Evolutionary conservation across 2,888 invertebrate species (phyloP), one percentile per base, ranked within the genome.

Genomic region (Endotricha flammealis): DNA sequence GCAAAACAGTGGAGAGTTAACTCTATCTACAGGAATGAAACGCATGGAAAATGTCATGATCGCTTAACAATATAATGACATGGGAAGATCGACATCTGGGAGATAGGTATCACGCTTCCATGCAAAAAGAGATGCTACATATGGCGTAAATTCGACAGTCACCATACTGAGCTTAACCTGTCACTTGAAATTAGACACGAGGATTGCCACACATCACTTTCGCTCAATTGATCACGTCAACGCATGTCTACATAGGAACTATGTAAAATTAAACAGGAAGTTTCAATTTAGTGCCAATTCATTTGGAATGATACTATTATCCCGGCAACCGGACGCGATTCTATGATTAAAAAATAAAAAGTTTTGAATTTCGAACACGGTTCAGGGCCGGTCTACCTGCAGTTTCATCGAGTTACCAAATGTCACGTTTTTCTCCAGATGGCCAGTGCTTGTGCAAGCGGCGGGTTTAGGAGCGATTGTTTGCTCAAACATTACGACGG

Each of bases 401-500:
- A 48, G 53, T 54, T 50, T 43, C 55, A 54, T 58, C 62, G 57
- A 59, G 69, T 65, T 62, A 71, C 72, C 78, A 74, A 81, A 77
- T 75, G 82, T 74, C 79, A 77, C 77, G 79, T 77, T 75, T 38
- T 64, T 68, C 74, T 73, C 80, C 86, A 85, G 85, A 85, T 85
- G 86, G 81, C 64, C 68, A 49, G 61, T 61, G 73, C 76, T 82
- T 80, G 78, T 79, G 79, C 78, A 78, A 82, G 82, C 75, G 64
- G 64, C 50, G 53, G 48, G 64, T 66, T 68, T 60, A 62, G 62
- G 60, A 64, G 62, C 67, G 73, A 71, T 74, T 83, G 82, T 85
- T 79, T 82, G 71, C 70, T 73, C 64, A 81, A 83, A 82, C 78
- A 83, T 86, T 83, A 85, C 86, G 76, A 78, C 75, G 81, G 81